A percentile compares a stretch with the other conserved stretches of the same genome.
phyloP scores from a whole-genome alignment of 2,888 invertebrate species.

The Laspeyria flexula region DNA sequence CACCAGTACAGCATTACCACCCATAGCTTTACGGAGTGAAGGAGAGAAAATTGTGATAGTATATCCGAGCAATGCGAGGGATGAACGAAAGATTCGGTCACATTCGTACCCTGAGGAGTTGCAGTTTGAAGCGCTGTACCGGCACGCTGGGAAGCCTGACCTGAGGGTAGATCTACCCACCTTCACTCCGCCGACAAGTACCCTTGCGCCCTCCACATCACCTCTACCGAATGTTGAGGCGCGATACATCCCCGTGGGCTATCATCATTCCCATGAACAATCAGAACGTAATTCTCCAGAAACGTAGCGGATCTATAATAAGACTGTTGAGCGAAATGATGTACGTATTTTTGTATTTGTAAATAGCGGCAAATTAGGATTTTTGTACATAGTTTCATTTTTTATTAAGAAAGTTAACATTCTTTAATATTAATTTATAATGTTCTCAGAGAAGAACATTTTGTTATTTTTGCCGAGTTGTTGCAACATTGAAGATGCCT shows the following conservation, averaged over 20 bases:
- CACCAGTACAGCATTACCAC: conserved; percentile 77
- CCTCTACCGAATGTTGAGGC: conserved; percentile 48
- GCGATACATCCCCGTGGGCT: conserved; percentile 67
- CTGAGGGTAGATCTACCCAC: conserved; percentile 87
- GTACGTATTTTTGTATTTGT: conserved; percentile 10
- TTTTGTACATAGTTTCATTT: conserved; percentile 35
- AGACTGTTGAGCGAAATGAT: conserved; percentile 14
- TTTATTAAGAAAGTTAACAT: conserved; percentile 8
- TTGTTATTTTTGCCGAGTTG: conserved; percentile 36
- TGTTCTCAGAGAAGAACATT: conserved; percentile 11
- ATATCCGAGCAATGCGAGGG: conserved; percentile 81
- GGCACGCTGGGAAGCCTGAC: conserved; percentile 71
- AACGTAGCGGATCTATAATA: conserved; percentile 30
- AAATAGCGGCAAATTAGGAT: conserved; percentile 26
- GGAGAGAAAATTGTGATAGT: conserved; percentile 81
- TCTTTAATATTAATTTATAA: conserved; percentile 13
- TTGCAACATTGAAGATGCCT: conserved; percentile 45
- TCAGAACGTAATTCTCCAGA: conserved; percentile 29
- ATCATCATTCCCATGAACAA: conserved; percentile 47
- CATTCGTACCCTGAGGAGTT: conserved; percentile 81
- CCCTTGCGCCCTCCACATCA: conserved; percentile 48
- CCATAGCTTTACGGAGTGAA: conserved; percentile 73
- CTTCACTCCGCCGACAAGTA: conserved; percentile 78
- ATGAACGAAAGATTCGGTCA: conserved; percentile 80
- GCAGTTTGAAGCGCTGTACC: conserved; percentile 81